Percentiles rank a stretch among this genome's conserved stretches.
Evolutionary conservation across 2,113 vertebrate genomes (phyloP).

Genomic region (Leucoraja erinaceus): DNA sequence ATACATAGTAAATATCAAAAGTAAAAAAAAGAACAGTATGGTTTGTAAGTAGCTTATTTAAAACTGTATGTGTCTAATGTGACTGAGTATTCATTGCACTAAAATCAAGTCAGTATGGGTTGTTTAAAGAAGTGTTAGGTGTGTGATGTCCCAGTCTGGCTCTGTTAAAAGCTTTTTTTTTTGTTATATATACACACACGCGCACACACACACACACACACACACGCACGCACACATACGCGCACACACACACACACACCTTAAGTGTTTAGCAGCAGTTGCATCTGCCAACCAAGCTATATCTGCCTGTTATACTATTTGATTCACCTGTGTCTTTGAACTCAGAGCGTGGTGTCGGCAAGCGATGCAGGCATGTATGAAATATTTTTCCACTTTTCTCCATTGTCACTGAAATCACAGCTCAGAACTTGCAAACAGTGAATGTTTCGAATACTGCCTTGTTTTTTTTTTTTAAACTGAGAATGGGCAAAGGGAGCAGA

Average conservation of each 20-base stretch:
- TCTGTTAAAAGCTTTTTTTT: conserved; percentile 7
- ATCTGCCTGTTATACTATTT: not conserved
- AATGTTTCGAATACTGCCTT: not conserved
- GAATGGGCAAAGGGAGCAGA: not conserved
- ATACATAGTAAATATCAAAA: conserved; percentile 23
- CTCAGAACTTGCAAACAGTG: not conserved
- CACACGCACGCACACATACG: not conserved
- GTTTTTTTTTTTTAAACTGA: not conserved
- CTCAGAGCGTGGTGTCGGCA: not conserved
- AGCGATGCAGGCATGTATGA: not conserved
- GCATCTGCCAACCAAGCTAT: not conserved
- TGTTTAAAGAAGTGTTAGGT: conserved; percentile 14
- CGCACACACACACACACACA: not conserved
- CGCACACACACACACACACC: conserved; percentile 1
- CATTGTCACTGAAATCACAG: not conserved
- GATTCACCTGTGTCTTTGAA: conserved; percentile 24
- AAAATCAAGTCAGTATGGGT: conserved; percentile 19
- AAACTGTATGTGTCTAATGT: conserved; percentile 23
- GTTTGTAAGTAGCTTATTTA: conserved; percentile 37
- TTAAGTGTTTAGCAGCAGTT: not conserved
- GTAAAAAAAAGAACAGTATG: not conserved
- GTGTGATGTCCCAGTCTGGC: not conserved
- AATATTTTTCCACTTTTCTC: not conserved
- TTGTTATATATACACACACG: not conserved
- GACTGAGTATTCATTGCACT: conserved; percentile 30